phyloP scores from a whole-genome alignment of 1,140 invertebrate genomes.

The Stratiolaelaps scimitus region DNA sequence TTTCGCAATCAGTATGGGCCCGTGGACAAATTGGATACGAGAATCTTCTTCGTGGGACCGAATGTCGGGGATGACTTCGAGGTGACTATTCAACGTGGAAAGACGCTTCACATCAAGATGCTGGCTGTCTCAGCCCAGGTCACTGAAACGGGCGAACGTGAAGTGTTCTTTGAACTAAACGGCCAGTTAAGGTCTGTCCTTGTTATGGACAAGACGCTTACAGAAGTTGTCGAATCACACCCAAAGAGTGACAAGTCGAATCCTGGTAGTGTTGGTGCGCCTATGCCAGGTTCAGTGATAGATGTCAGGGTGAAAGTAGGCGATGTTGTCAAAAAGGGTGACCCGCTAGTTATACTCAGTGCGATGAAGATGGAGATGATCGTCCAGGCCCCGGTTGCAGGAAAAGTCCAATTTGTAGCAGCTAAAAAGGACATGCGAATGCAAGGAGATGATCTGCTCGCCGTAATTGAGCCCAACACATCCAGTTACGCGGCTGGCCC shows the following conservation, averaged over 20 bases:
- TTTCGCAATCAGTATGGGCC: conserved; percentile 84
- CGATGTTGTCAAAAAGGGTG: conserved; percentile 80
- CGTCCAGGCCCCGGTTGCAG: conserved; percentile 79
- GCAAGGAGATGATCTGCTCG: conserved; percentile 85
- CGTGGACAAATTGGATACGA: conserved; percentile 86
- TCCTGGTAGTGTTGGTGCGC: conserved; percentile 82
- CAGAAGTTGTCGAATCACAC: conserved; percentile 80
- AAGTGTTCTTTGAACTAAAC: conserved; percentile 99
- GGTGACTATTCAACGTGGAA: conserved; percentile 82
- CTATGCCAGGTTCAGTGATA: conserved; percentile 91
- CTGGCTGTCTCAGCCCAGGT: conserved; percentile 85
- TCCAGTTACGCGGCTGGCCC: too few relatives aligned
- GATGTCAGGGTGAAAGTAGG: conserved; percentile 63
- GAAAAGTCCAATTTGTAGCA: conserved; percentile 62
- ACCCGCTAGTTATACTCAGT: conserved; percentile 78
- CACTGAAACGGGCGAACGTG: conserved; percentile 71
- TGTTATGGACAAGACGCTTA: conserved; percentile 77
- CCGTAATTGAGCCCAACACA: conserved; percentile 39
- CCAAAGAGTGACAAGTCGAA: conserved; percentile 81
- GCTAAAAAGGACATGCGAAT: conserved; percentile 76
- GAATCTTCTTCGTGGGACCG: conserved; percentile 88
- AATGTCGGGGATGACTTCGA: conserved; percentile 93
- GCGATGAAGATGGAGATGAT: conserved; percentile 99
- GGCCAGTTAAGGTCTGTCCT: conserved; percentile 88
- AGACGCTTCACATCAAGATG: conserved; percentile 86